Base-by-base conservation (phyloP, 2,113 vertebrate genomes). In the Microtus montanus region DNA sequence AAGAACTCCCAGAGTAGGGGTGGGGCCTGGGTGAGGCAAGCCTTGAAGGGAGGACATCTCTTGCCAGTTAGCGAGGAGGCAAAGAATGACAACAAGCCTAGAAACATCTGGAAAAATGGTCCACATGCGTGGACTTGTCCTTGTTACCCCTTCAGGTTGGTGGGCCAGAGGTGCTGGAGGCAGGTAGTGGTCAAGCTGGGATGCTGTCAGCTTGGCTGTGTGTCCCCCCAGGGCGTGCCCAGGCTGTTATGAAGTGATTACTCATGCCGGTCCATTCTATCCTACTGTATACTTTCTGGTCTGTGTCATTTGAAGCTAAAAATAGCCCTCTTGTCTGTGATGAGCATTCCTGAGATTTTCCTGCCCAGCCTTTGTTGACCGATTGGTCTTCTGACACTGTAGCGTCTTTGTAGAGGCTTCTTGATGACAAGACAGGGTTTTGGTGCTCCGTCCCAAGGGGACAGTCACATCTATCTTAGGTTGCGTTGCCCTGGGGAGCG, bases 221-320 rank as follows among this genome's bases (percentile, higher is more conserved):
- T 79, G 77, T 2, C 49, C 87, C 93, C 66, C 52, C 1, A 47
- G 91, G 30, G 52, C 52, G 28, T 0, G 12, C 9, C 64, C 87
- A 35, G 91, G 78, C 94, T 96, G 90, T 97, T 96, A 95, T 97
- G 95, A 97, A 95, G 88, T 89, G 90, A 94, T 96, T 93, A 92
- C 79, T 70, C 74, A 96, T 73, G 75, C 74, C 74, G 73, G 13
- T 85, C 49, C 66, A 4, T 87, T 84, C 88, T 73, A 83, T 93
- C 78, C 64, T 88, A 30, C 66, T 80, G 44, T 94, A 19, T 47
- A 9, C 64, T 96, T 95, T 91, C 66, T 93, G 89, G 91, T 66
- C 73, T 74, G 93, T 94, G 78, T 78, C 71, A 78, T 93, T 93
- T 68, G 52, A 92, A 73, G n/a, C 80, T 96, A 95, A 95, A 97